These are phyloP conservation scores for Misgurnus mizolepis DNA, from an alignment of 2,113 vertebrate genomes.

Conservation along the genomic window DNA sequence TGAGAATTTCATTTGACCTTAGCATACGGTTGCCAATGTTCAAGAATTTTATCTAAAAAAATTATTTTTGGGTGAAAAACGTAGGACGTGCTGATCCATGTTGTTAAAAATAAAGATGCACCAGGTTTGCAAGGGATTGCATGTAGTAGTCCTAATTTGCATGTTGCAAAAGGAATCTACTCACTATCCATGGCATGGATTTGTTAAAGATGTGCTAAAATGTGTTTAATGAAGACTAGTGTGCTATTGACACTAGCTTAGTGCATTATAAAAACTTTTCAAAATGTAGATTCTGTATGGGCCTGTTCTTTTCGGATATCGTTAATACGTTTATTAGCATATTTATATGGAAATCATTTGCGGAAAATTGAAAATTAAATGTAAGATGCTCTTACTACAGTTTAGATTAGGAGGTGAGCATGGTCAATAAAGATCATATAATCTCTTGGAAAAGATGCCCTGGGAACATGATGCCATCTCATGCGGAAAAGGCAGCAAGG, in stretches of 20 bases:
- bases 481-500: slow-evolving; percentile 64
- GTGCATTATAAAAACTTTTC: too few relatives aligned
- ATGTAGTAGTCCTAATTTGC: too few relatives aligned
- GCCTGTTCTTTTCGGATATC: too few relatives aligned
- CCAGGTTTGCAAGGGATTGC: neutral
- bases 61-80: neutral
- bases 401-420: slow-evolving; percentile 11
- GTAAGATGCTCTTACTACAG: neutral
- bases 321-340: neutral
- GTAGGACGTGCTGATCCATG: neutral
- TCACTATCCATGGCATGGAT: too few relatives aligned
- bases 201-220: too few relatives aligned
- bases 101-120: neutral
- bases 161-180: too few relatives aligned
- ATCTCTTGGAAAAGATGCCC: neutral
- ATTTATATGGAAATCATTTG: neutral
- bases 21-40: too few relatives aligned
- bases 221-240: too few relatives aligned
- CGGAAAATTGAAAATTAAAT: neutral
- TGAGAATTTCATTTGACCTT: slow-evolving; percentile 10
- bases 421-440: neutral
- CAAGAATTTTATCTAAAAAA: neutral
- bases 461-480: slow-evolving; percentile 69
- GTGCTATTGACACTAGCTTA: too few relatives aligned
- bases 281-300: too few relatives aligned